Evolutionary conservation across 92 coral and sea anemone species (phyloP).

Genomic region (Parazoanthus darwini): DNA sequence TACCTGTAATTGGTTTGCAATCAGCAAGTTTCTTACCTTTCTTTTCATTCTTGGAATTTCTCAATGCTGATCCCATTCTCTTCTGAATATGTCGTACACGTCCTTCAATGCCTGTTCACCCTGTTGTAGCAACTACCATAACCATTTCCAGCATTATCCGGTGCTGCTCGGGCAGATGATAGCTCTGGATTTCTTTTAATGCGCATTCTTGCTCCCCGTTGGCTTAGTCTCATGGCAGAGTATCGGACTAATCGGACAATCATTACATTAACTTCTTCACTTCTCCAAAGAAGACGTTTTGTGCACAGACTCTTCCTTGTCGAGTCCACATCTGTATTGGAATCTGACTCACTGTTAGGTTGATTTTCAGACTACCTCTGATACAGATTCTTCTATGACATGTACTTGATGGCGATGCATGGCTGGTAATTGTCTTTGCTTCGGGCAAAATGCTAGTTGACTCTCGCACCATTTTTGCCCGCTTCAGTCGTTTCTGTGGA

Average conservation of each 20-base stretch:
- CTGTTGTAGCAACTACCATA: too few species aligned
- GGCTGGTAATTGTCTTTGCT: too few species aligned
- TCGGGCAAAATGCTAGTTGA: background rate
- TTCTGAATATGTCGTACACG: too few species aligned
- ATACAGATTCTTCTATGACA: too few species aligned
- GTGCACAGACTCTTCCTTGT: too few species aligned
- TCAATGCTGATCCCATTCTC: too few species aligned
- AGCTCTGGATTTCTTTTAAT: conserved; percentile 45
- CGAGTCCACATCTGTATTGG: background rate
- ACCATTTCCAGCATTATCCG: conserved; percentile 38
- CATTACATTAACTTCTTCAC: conserved; percentile 1
- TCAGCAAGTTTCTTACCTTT: too few species aligned
- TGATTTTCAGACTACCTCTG: background rate
- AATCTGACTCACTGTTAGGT: background rate
- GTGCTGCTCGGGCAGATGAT: conserved; percentile 45
- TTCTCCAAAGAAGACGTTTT: background rate
- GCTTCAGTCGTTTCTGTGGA: background rate
- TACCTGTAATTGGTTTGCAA: too few species aligned
- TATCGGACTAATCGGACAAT: conserved; percentile 45
- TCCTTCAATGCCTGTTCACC: too few species aligned
- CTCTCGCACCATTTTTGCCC: too few species aligned
- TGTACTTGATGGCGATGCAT: background rate
- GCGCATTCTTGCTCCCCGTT: conserved; percentile 30
- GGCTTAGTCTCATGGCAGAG: conserved; percentile 25
- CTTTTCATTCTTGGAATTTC: too few species aligned